phyloP scores from a whole-genome alignment of 2,113 vertebrate genomes.

The Chaetodon trifascialis region DNA sequence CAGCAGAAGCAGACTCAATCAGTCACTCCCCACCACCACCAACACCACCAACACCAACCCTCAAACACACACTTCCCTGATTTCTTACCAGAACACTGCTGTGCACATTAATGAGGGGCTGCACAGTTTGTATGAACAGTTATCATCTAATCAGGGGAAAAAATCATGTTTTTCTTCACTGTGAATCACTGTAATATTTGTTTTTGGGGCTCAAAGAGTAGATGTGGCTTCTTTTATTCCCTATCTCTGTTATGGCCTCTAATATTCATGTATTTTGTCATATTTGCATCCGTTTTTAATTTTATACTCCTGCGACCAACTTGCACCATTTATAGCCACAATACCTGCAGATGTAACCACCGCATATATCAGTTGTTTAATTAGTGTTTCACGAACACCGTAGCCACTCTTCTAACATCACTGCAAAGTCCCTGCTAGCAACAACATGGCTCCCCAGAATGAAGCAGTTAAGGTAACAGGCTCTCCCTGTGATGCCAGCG shows the following conservation, averaged over 20 bases:
- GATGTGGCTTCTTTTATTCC: neutral
- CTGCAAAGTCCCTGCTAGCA: slow-evolving; percentile 28
- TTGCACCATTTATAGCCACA: neutral
- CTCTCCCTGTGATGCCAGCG: slow-evolving; percentile 11
- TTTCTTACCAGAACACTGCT: slow-evolving; percentile 52
- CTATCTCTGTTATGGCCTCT: neutral
- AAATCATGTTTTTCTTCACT: neutral
- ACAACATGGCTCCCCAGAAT: slow-evolving; percentile 42
- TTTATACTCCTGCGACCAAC: neutral
- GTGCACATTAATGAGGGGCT: slow-evolving; percentile 27
- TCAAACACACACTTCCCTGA: slow-evolving; percentile 39
- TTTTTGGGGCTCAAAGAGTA: neutral
- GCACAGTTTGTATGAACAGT: slow-evolving; percentile 12
- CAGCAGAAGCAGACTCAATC: slow-evolving; percentile 76
- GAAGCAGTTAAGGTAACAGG: slow-evolving; percentile 49
- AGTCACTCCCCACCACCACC: slow-evolving; percentile 41
- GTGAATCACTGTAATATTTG: neutral
- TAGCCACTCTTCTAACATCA: slow-evolving; percentile 4
- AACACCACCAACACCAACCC: slow-evolving; percentile 30
- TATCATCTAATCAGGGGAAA: slow-evolving; percentile 20
- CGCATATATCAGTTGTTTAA: neutral
- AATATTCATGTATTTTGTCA: neutral
- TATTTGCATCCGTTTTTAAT: neutral
- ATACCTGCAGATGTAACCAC: neutral
- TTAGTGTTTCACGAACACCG: too few relatives aligned